phyloP scores from a whole-genome alignment of 2,113 vertebrate species.

The Thamnophis sirtalis region DNA sequence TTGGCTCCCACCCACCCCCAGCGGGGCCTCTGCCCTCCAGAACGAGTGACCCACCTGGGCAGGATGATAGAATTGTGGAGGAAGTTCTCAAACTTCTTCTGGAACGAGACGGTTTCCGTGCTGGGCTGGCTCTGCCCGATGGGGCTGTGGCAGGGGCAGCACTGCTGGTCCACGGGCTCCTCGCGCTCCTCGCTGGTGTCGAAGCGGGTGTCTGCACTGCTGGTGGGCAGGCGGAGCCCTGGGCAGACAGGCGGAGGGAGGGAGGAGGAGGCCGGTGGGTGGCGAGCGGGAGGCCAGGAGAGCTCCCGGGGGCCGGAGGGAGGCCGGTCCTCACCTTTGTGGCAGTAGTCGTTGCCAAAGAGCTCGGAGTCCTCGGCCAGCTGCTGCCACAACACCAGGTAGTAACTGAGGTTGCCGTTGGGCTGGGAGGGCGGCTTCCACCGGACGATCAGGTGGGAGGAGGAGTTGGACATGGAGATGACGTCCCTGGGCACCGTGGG shows the following conservation, averaged over 20 bases:
- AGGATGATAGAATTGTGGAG: slow-evolving; percentile 78
- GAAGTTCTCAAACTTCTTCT: slow-evolving; percentile 82
- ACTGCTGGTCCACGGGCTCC: slow-evolving; percentile 50
- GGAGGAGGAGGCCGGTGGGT: too few species aligned
- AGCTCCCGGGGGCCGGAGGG: rapidly evolving
- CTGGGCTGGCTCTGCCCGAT: slow-evolving; percentile 56
- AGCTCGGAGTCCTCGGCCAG: slow-evolving; percentile 74
- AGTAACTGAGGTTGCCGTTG: slow-evolving; percentile 78
- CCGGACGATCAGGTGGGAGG: slow-evolving; percentile 75
- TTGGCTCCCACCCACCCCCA: not conserved
- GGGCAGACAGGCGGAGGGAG: rapidly evolving
- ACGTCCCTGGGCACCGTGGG: slow-evolving; percentile 74
- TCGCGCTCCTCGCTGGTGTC: slow-evolving; percentile 56
- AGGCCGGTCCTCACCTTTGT: slow-evolving; percentile 63
- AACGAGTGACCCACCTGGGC: slow-evolving; percentile 56
- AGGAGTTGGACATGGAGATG: slow-evolving; percentile 78
- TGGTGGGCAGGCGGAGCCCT: slow-evolving; percentile 77
- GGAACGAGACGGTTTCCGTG: slow-evolving; percentile 68
- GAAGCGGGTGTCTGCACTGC: slow-evolving; percentile 69
- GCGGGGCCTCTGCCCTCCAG: not conserved
- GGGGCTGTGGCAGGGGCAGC: slow-evolving; percentile 70
- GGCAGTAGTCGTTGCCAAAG: slow-evolving; percentile 75
- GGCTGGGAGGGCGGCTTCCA: slow-evolving; percentile 76
- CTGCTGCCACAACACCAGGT: slow-evolving; percentile 78
- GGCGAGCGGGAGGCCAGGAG: rapidly evolving